These are phyloP conservation scores for Spermophilus dauricus DNA, from an alignment of 2,113 vertebrate genomes.

Conservation along the genomic window DNA sequence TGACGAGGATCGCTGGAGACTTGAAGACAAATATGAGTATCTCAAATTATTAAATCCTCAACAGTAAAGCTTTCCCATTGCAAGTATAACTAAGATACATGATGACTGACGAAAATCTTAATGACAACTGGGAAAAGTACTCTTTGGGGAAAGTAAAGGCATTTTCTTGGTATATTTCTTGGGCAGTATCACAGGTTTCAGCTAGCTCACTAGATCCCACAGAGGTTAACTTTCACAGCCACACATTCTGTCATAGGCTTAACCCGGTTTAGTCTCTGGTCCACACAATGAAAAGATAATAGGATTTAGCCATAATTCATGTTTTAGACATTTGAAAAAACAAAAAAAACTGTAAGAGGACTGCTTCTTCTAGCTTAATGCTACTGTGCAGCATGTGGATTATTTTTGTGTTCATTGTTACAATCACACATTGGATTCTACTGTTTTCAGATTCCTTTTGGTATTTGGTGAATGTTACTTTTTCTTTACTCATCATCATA, in stretches of 20 bases:
- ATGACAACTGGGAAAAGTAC: neutral
- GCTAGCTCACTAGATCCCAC: neutral
- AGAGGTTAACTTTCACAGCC: neutral
- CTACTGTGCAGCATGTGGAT: neutral
- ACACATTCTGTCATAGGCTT: neutral
- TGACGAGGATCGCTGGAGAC: neutral
- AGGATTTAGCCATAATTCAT: neutral
- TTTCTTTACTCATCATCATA: conserved; percentile 52
- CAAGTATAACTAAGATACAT: neutral
- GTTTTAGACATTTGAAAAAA: neutral
- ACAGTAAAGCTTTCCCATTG: neutral
- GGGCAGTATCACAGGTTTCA: neutral
- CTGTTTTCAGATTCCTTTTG: conserved; percentile 20
- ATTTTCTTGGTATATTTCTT: neutral
- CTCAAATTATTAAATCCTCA: neutral
- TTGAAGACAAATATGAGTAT: neutral
- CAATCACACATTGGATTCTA: neutral
- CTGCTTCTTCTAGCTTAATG: neutral
- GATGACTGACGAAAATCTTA: neutral
- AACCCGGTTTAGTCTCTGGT: neutral
- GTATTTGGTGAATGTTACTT: neutral
- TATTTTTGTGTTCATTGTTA: neutral
- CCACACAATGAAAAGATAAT: neutral
- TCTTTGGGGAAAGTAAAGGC: neutral
- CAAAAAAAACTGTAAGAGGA: neutral